These are phyloP conservation scores for Ashinkailepas kermadecensis DNA, from an alignment of 2,888 invertebrate species.

Conservation along the genomic window DNA sequence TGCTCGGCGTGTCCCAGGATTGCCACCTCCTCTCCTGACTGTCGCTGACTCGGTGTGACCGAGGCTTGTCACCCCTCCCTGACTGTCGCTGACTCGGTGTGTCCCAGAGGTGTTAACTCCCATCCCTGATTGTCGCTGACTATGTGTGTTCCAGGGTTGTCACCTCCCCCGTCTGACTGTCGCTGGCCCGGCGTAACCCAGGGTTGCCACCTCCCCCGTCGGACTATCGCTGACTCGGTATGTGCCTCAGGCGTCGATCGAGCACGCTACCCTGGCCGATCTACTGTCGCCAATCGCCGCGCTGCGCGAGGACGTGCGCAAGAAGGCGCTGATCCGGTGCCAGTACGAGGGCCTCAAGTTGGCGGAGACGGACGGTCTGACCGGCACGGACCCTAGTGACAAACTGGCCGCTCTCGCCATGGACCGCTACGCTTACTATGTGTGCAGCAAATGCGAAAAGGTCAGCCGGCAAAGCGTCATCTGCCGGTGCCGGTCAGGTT, in stretches of 20 bases:
- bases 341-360: constrained; percentile 89
- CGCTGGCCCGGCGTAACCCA: not conserved
- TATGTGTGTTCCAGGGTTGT: not conserved
- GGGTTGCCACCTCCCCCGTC: not conserved
- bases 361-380: constrained; percentile 56
- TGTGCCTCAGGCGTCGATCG: constrained; percentile 60
- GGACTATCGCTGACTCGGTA: not conserved
- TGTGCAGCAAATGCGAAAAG: constrained; percentile 82
- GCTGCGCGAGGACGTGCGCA: constrained; percentile 78
- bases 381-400: constrained; percentile 59
- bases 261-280: constrained; percentile 69
- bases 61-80: not conserved
- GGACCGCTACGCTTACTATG: constrained; percentile 97
- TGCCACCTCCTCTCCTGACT: not conserved
- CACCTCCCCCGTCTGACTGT: not conserved
- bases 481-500: too few species aligned
- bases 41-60: not conserved
- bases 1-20: too few species aligned
- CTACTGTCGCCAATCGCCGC: constrained; percentile 69
- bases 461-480: constrained; percentile 35
- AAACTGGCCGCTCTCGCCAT: constrained; percentile 85
- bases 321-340: constrained; percentile 89
- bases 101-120: not conserved
- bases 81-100: not conserved
- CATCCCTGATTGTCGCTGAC: not conserved